Base-by-base conservation (phyloP, 2,888 invertebrate genomes). In the Apomyelois bistriatella region DNA sequence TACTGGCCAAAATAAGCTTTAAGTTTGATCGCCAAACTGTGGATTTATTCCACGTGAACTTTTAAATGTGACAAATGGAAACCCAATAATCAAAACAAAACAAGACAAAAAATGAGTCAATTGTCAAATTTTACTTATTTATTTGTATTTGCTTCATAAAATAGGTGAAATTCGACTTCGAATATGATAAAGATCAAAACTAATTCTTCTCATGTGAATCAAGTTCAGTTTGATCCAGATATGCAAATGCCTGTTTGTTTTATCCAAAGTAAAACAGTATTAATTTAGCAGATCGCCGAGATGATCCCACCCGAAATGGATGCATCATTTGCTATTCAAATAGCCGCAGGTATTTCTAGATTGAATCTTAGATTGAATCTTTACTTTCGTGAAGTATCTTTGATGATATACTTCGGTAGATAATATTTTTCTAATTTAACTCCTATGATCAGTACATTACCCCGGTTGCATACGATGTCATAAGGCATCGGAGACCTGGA, bases 321-420 rank as follows among this genome's bases (percentile, higher is more conserved):
- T 79, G 76, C 83, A 82, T 83, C 80, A 82, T 86, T 86, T 79
- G 80, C 89, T 88, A 88, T 88, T 80, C 80, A 83, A 86, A 89
- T 74, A 86, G 70, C 88, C 80, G 55, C 48, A 65, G 78, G 89
- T 77, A 35, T 30, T 8, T 52, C 41, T 13, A 54, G 42, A 61
- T 56, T 37, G 51, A 54, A 58, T 57, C 50, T 43, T 38, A 9
- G 12, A 36, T 32, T 1, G 12, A 3, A n/a, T 37, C 43, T 37
- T 38, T n/a, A 13, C 30, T 38, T 15, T 43, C 16, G 13, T 16
- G 47, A 6, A 48, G 30, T 30, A 52, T 17, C 28, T 46, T 43
- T 52, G 7, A 32, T 32, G 10, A 10, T 10, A 7, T 1, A 32
- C 7, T 32, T 32, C 32, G 22, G 22, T 22, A 3, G 22, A 22